Evolutionary conservation across 2,888 invertebrate genomes (phyloP).

Genomic region (Ctena decussata): DNA sequence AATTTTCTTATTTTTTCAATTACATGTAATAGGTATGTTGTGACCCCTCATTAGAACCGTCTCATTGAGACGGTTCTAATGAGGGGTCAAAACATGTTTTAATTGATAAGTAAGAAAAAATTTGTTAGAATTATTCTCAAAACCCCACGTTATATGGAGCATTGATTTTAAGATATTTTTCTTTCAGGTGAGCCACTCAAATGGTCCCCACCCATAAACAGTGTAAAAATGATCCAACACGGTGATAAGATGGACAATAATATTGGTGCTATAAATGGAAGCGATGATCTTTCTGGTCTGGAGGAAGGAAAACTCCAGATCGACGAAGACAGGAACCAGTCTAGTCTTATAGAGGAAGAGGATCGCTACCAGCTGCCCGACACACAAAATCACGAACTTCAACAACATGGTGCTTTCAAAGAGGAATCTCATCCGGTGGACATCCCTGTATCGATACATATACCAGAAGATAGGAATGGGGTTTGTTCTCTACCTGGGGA

Average conservation of each 20-base stretch:
- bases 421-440: background rate
- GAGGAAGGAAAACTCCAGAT: constrained; percentile 56
- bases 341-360: constrained; percentile 55
- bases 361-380: constrained; percentile 61
- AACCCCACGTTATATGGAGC: too few relatives aligned
- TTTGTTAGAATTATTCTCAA: too few relatives aligned
- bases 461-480: constrained; percentile 32
- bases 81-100: too few relatives aligned
- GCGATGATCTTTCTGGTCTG: constrained; percentile 33
- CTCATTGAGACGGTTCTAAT: too few relatives aligned
- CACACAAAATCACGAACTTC: constrained; percentile 58
- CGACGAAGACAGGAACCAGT: constrained; percentile 57
- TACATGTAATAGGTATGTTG: too few relatives aligned
- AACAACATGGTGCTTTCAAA: constrained; percentile 12
- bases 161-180: too few relatives aligned
- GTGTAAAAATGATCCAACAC: background rate
- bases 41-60: too few relatives aligned
- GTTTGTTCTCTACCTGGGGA: constrained; percentile 43
- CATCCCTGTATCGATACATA: constrained; percentile 18
- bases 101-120: too few relatives aligned
- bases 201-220: background rate
- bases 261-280: constrained; percentile 9
- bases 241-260: background rate
- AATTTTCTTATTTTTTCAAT: too few relatives aligned
- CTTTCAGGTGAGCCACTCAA: background rate